Evolutionary conservation across 2,888 invertebrate species (phyloP).

Genomic region (Corbicula japonica): DNA sequence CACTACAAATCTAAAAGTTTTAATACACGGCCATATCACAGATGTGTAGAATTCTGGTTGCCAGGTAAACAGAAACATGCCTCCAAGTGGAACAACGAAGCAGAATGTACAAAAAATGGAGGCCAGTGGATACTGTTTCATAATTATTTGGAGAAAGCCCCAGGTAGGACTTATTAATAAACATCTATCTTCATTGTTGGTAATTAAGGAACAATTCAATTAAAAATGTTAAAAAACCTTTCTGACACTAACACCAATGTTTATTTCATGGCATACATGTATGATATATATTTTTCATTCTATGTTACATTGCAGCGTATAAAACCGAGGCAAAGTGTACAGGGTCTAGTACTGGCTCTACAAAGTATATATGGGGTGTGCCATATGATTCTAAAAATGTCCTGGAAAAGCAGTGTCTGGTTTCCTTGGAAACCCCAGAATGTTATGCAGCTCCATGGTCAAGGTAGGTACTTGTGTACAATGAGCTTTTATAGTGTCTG

Average conservation of each 20-base stretch:
- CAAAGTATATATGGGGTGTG: constrained; percentile 83
- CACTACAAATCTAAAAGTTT: constrained; percentile 81
- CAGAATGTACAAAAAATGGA: constrained; percentile 79
- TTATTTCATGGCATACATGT: too few species aligned
- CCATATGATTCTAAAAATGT: constrained; percentile 79
- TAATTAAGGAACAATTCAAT: too few species aligned
- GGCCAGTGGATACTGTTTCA: constrained; percentile 83
- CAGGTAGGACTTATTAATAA: constrained; percentile 72
- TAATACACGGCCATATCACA: constrained; percentile 81
- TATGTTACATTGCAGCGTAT: constrained; percentile 73
- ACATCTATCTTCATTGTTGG: too few species aligned
- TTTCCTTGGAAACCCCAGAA: constrained; percentile 79
- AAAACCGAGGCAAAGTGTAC: constrained; percentile 75
- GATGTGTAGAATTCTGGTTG: constrained; percentile 82
- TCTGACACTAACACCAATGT: too few species aligned
- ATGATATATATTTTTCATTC: too few species aligned
- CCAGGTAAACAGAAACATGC: constrained; percentile 68
- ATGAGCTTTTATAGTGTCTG: too few species aligned
- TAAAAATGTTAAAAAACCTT: too few species aligned
- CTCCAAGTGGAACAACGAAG: constrained; percentile 83
- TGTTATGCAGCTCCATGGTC: constrained; percentile 84
- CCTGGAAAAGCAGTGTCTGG: constrained; percentile 81
- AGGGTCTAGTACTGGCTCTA: constrained; percentile 58
- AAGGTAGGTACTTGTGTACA: constrained; percentile 76
- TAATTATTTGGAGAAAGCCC: constrained; percentile 85